A percentile compares a stretch with the other conserved stretches of the same genome.
Evolutionary conservation across 2,113 vertebrate genomes (phyloP).

Genomic region (Urocitellus parryii): DNA sequence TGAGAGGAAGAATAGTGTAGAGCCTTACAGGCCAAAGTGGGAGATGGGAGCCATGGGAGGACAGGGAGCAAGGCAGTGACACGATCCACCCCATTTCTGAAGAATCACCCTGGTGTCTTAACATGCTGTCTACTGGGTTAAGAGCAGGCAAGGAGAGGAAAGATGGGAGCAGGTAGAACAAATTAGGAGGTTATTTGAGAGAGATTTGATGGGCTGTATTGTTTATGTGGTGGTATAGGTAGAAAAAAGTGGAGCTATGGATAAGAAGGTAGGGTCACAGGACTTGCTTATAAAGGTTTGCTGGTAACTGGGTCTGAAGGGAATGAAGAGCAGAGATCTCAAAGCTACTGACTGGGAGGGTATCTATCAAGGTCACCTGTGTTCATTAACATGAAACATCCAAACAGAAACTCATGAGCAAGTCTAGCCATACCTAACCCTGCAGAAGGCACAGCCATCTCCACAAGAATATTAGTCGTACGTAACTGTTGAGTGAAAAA

Average conservation of each 20-base stretch:
- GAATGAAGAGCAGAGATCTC: neutral
- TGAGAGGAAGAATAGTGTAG: fast-evolving
- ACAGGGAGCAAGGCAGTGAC: neutral
- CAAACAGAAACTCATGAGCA: neutral
- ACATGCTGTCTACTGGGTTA: neutral
- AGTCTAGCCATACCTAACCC: neutral
- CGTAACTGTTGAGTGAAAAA: neutral
- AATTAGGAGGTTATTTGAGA: neutral
- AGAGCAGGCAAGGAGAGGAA: neutral
- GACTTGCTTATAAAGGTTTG: neutral
- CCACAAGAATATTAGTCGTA: neutral
- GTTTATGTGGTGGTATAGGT: neutral
- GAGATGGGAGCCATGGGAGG: neutral
- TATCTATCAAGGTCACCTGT: neutral
- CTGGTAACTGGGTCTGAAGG: neutral
- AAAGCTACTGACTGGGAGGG: neutral
- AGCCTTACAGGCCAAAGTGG: fast-evolving
- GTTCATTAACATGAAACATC: neutral
- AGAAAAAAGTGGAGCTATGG: neutral
- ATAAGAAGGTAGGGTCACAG: neutral
- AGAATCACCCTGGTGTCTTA: neutral
- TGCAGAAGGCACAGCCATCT: neutral
- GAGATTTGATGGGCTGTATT: neutral
- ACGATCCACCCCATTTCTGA: neutral
- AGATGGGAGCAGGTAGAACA: neutral